Evolutionary conservation across 2,888 invertebrate genomes (phyloP).

Genomic region (Rhogogaster chlorosoma): DNA sequence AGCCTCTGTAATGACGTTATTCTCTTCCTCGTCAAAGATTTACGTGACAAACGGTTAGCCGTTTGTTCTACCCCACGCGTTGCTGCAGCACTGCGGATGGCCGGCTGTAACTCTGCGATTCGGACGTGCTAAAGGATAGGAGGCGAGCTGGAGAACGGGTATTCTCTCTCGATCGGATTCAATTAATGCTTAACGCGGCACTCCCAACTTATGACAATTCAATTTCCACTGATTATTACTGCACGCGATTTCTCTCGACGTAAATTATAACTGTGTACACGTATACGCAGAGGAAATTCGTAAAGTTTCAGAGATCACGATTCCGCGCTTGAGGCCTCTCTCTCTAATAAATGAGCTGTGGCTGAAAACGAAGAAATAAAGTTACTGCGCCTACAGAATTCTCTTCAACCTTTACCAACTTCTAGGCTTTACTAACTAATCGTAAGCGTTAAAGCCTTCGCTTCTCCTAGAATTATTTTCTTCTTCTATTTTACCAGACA

Average conservation of each 20-base stretch:
- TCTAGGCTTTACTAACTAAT: slow-evolving; percentile 11
- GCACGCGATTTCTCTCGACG: slow-evolving; percentile 6
- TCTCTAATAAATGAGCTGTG: background rate
- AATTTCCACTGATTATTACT: slow-evolving; percentile 31
- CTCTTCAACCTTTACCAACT: background rate
- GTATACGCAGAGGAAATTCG: background rate
- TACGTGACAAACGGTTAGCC: slow-evolving; percentile 29
- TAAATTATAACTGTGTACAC: background rate
- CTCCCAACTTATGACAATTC: slow-evolving; percentile 41
- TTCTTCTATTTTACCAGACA: background rate
- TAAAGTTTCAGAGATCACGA: background rate
- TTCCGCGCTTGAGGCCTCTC: background rate
- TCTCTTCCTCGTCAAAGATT: slow-evolving; percentile 34
- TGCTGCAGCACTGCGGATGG: background rate
- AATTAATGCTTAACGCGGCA: slow-evolving; percentile 33
- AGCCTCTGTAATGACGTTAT: slow-evolving; percentile 32
- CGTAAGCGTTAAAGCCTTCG: background rate
- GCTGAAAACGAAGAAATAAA: background rate
- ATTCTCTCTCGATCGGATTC: slow-evolving; percentile 40
- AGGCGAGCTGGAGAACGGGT: background rate
- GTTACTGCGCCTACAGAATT: slow-evolving; percentile 8
- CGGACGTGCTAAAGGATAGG: slow-evolving; percentile 43
- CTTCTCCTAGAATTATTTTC: background rate
- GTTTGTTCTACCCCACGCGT: background rate
- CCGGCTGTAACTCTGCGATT: slow-evolving; percentile 39